Conservation (phyloP, 2,113 vertebrate genomes). For the Chionis minor region DNA sequence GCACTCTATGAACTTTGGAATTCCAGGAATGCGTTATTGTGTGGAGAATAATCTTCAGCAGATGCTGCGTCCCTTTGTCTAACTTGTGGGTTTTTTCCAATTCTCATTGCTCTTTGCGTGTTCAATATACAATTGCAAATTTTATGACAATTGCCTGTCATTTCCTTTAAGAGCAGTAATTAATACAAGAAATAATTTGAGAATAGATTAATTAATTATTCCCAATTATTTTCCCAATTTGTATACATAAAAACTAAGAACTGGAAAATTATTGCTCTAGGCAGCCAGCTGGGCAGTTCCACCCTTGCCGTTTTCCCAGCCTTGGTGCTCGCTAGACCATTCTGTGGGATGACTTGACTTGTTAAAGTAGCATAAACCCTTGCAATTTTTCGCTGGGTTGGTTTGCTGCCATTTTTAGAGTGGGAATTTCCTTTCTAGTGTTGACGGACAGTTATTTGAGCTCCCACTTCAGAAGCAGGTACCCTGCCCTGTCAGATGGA, state of each 20-base stretch:
- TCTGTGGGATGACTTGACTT: background rate
- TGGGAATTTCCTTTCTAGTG: background rate
- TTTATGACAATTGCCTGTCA: background rate
- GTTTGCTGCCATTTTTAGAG: background rate
- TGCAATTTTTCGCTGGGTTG: background rate
- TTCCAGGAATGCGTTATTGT: background rate
- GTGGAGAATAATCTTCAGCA: background rate
- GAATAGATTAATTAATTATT: background rate
- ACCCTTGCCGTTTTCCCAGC: background rate
- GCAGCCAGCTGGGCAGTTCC: background rate
- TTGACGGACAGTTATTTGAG: background rate
- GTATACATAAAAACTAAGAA: background rate
- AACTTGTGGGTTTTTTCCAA: background rate
- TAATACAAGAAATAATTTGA: background rate
- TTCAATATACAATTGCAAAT: background rate
- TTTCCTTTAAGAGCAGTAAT: background rate
- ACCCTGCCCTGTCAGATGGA: background rate
- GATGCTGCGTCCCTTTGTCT: background rate
- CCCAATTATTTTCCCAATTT: background rate
- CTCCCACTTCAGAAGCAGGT: background rate
- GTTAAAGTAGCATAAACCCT: background rate
- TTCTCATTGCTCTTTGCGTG: background rate
- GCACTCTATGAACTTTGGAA: background rate
- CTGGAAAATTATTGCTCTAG: background rate
- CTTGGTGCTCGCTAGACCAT: background rate